Conservation (phyloP, 2,797 vertebrate genomes). For the Forpus xanthops region DNA sequence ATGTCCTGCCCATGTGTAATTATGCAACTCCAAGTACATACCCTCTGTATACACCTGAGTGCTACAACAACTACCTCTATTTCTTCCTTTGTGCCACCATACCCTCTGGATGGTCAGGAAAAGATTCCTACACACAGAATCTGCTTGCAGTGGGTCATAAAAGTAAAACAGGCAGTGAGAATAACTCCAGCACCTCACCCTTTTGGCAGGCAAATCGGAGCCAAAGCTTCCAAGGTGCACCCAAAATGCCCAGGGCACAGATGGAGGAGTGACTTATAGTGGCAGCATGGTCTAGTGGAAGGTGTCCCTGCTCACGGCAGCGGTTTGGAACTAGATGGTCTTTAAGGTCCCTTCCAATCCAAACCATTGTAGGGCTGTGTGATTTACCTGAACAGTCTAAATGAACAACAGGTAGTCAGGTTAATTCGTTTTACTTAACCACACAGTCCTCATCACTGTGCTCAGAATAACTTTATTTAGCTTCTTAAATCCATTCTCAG, state of each 20-base stretch:
- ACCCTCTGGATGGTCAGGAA: not conserved
- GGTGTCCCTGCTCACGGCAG: not conserved
- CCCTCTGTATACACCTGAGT: accelerated
- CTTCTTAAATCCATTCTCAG: not conserved
- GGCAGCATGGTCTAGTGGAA: not conserved
- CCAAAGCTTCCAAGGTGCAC: not conserved
- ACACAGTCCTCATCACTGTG: not conserved
- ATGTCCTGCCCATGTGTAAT: not conserved
- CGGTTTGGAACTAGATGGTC: not conserved
- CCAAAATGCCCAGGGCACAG: not conserved
- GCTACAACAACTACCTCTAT: not conserved
- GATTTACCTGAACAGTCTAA: not conserved
- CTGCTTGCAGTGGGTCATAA: not conserved
- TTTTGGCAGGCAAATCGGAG: not conserved
- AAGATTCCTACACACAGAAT: not conserved
- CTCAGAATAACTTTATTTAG: not conserved
- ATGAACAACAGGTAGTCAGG: not conserved
- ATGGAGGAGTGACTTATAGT: accelerated
- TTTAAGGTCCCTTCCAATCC: not conserved
- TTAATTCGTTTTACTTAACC: not conserved
- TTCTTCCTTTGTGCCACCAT: not conserved
- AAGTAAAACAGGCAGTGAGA: not conserved
- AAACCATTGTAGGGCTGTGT: not conserved
- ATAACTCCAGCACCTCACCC: not conserved
- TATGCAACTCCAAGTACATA: not conserved